phyloP scores from a whole-genome alignment of 2,888 invertebrate species.

The Drepana falcataria region DNA sequence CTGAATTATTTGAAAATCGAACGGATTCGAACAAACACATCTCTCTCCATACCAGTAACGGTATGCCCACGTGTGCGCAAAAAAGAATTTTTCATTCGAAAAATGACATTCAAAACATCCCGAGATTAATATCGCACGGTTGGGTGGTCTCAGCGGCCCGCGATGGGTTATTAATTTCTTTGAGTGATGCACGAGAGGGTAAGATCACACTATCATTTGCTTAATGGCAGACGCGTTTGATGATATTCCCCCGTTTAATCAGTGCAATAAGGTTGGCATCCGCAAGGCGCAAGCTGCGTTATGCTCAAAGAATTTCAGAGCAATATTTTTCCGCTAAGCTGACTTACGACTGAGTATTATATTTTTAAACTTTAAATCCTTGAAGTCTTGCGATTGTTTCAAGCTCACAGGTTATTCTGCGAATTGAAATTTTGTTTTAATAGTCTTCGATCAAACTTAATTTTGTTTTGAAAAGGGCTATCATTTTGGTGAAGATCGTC shows the following conservation, averaged over 20 bases:
- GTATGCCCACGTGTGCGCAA: no score
- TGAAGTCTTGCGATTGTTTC: background rate
- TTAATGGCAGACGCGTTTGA: background rate
- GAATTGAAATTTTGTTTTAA: background rate
- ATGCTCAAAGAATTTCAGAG: background rate
- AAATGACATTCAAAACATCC: constrained; percentile 7
- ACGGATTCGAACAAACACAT: no score
- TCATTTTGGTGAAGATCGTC: no score
- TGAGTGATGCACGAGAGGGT: background rate
- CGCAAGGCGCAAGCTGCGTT: no score
- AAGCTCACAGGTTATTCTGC: background rate
- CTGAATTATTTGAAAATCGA: no score
- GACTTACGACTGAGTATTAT: background rate
- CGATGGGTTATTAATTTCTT: background rate
- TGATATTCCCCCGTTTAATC: background rate
- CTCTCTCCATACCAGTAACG: no score
- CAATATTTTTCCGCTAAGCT: background rate
- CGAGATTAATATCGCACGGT: constrained; percentile 14
- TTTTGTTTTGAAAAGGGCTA: no score
- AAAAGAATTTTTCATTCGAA: constrained; percentile 1
- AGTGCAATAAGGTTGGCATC: no score
- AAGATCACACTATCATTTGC: background rate
- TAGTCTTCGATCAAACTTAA: background rate
- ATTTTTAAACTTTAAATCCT: background rate
- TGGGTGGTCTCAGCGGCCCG: background rate